Evolutionary conservation across 2,113 vertebrate genomes (phyloP).

Genomic region (Narcine bancroftii): DNA sequence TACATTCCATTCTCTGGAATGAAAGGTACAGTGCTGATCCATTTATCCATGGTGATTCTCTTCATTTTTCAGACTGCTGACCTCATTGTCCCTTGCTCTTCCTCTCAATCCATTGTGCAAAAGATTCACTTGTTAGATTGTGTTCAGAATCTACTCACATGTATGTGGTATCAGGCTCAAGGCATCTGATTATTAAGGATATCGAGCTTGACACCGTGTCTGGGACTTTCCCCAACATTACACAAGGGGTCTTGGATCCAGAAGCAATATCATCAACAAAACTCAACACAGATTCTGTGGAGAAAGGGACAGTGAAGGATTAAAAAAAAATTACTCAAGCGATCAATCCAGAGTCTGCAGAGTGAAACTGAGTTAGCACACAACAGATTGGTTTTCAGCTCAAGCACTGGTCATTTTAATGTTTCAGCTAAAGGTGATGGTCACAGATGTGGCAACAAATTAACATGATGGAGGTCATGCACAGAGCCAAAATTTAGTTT

Average conservation of each 20-base stretch:
- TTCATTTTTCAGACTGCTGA: background rate
- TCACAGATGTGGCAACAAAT: background rate
- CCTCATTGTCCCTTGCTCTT: too few species aligned
- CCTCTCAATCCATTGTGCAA: background rate
- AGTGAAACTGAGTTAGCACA: background rate
- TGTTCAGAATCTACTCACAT: slow-evolving; percentile 66
- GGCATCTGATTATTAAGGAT: slow-evolving; percentile 83
- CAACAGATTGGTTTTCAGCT: background rate
- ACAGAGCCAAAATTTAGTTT: background rate
- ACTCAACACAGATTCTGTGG: slow-evolving; percentile 83
- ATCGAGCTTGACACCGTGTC: slow-evolving; percentile 78
- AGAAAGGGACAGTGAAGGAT: slow-evolving; percentile 39
- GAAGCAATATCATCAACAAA: slow-evolving; percentile 96
- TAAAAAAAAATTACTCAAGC: background rate
- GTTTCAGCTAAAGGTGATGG: background rate
- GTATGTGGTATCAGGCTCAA: slow-evolving; percentile 89
- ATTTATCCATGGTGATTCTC: background rate
- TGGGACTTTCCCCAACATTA: slow-evolving; percentile 88
- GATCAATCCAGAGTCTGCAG: background rate
- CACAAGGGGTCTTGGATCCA: slow-evolving; percentile 87
- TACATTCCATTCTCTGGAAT: background rate
- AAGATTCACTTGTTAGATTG: background rate
- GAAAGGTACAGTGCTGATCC: background rate
- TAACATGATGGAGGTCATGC: background rate
- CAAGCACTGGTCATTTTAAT: background rate